Percentiles rank a stretch among this genome's conserved stretches.
These are phyloP conservation scores for Otocyon megalotis DNA, from an alignment of 2,113 vertebrate species.

Conservation along the genomic window DNA sequence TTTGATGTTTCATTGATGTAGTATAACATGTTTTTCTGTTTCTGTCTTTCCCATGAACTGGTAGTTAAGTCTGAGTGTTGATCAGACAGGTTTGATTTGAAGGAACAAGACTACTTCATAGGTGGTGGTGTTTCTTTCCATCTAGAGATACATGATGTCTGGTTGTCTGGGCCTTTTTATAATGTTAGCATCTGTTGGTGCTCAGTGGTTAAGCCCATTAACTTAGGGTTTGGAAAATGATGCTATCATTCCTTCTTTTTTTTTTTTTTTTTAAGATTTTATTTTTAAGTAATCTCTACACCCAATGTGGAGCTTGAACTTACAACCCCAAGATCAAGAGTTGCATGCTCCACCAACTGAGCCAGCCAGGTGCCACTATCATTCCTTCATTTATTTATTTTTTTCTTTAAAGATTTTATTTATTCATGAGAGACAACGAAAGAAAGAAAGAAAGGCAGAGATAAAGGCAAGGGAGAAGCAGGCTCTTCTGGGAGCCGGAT, in stretches of 20 bases:
- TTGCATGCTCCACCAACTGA: not conserved
- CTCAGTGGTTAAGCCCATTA: not conserved
- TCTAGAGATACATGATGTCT: not conserved
- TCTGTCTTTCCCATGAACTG: not conserved
- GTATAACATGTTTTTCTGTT: not conserved
- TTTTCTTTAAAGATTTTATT: too few species aligned
- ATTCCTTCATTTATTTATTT: not conserved
- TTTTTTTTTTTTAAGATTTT: not conserved
- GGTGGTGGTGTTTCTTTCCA: not conserved
- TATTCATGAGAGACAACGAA: too few species aligned
- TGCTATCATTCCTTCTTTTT: not conserved
- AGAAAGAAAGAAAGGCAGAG: too few species aligned
- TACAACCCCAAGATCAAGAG: not conserved
- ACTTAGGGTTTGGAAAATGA: not conserved
- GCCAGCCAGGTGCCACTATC: not conserved
- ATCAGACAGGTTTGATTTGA: not conserved
- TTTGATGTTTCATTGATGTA: slow-evolving; percentile 32
- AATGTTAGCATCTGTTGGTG: not conserved
- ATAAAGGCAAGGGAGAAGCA: too few species aligned
- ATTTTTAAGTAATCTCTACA: not conserved
- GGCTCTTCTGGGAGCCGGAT: too few species aligned
- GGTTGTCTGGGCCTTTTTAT: not conserved
- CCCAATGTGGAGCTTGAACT: not conserved
- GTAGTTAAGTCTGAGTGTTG: not conserved
- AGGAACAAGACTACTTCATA: not conserved